Evolutionary conservation across 2,888 invertebrate species (phyloP), one percentile per base, ranked within the genome.

Genomic region (Polydrusus tereticollis): DNA sequence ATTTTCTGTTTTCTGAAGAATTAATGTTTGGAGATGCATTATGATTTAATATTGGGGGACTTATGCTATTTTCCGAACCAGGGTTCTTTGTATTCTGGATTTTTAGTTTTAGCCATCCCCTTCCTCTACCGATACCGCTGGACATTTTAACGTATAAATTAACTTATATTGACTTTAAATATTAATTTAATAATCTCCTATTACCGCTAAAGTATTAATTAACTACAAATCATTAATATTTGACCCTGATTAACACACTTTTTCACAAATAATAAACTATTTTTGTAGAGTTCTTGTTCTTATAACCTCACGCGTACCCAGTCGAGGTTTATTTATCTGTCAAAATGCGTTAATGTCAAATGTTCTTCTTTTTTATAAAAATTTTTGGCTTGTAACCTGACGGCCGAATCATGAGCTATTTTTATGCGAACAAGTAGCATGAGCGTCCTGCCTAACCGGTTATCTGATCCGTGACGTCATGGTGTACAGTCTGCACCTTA

Each of bases 41-140:
- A 21, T 68, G 45, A 50, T 73, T 65, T n/a, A 14, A 18, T 20
- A 33, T n/a, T 21, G 60, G 21, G 41, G 63, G 59, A 33, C 62
- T 72, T 14, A 16, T 14, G 10, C 55, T 64, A 45, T 64, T 62
- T 23, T 71, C 70, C 38, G 72, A 50, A 33, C 71, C 69, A 2
- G 69, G 59, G 18, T n/a, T 73, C 41, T 72, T 68, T 38, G 73
- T 43, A 36, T 50, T 73, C 47, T 74, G 75, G 65, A 59, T 74
- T 63, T 77, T 76, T 47, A 80, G 69, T 68, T 79, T 80, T 33
- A 80, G 72, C 80, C 80, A 80, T 21, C 80, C 80, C 66, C 80
- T 75, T 29, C 80, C 80, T 73, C 80, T 75, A 18, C 77, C 79
- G 33, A 76, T 74, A 23, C 78, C 77, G 57, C 43, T 55, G 1